These are phyloP conservation scores for Pogonophryne albipinna DNA, from an alignment of 2,797 vertebrate genomes.

Conservation along the genomic window DNA sequence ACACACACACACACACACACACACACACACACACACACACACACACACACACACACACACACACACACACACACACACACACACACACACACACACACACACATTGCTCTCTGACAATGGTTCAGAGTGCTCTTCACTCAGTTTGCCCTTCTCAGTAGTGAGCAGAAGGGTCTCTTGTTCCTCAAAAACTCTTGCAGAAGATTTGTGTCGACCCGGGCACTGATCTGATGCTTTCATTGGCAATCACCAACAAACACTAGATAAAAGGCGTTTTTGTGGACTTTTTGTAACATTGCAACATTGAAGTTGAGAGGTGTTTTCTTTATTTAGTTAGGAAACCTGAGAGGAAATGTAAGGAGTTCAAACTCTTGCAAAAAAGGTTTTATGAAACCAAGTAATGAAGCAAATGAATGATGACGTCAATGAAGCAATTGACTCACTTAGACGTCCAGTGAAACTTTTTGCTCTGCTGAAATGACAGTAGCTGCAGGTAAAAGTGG, in stretches of 20 bases:
- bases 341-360: no score
- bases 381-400: no score
- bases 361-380: no score
- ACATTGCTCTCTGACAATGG: constrained; percentile 48
- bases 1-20: constrained; percentile 29
- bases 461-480: no score
- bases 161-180: constrained; percentile 55
- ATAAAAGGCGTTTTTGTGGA: not conserved
- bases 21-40: constrained; percentile 19
- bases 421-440: no score
- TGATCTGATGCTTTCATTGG: constrained; percentile 24
- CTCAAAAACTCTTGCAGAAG: constrained; percentile 31
- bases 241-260: not conserved
- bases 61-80: constrained; percentile 36
- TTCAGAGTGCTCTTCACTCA: constrained; percentile 52
- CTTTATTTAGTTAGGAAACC: no score
- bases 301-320: not conserved
- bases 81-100: constrained; percentile 28
- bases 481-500: no score
- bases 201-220: constrained; percentile 21
- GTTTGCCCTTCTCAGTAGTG: constrained; percentile 51
- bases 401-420: no score
- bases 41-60: constrained; percentile 28
- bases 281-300: not conserved
- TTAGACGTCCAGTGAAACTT: no score